Evolutionary conservation across 2,113 vertebrate genomes (phyloP).

Genomic region (Lagopus muta): DNA sequence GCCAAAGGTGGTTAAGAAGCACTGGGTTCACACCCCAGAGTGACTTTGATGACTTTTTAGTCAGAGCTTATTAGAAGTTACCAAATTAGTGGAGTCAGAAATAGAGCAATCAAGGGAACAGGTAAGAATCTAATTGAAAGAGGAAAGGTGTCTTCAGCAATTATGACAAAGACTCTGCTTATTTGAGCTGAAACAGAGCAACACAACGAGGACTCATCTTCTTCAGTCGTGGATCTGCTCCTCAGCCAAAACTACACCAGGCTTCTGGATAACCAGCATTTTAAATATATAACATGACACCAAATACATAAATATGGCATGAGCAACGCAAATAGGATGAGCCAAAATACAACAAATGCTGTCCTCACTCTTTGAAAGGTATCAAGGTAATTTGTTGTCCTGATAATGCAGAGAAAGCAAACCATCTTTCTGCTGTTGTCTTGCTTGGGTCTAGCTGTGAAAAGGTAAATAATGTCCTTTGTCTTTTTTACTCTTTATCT

Average conservation of each 20-base stretch:
- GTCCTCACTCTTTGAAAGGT: not conserved
- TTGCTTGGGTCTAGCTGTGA: not conserved
- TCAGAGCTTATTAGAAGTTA: not conserved
- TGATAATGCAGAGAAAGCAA: not conserved
- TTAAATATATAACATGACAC: not conserved
- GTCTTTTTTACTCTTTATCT: not conserved
- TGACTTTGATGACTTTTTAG: slow-evolving; percentile 28
- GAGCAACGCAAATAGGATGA: not conserved
- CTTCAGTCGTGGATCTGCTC: not conserved
- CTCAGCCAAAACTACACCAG: not conserved
- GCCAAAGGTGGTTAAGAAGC: slow-evolving; percentile 23
- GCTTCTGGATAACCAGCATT: not conserved
- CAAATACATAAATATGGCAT: too few relatives aligned
- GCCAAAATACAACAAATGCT: not conserved
- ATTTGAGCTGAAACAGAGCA: not conserved
- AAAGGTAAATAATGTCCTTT: not conserved
- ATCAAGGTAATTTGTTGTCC: not conserved
- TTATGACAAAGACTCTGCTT: not conserved
- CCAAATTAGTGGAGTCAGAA: slow-evolving; percentile 2
- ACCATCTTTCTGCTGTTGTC: not conserved
- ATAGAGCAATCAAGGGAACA: not conserved
- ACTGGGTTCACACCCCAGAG: slow-evolving; percentile 4
- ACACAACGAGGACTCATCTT: rapidly evolving
- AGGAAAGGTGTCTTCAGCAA: slow-evolving; percentile 18
- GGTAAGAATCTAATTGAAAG: slow-evolving; percentile 28